Conservation (phyloP, 2,113 vertebrate species). For the Setophaga coronata region DNA sequence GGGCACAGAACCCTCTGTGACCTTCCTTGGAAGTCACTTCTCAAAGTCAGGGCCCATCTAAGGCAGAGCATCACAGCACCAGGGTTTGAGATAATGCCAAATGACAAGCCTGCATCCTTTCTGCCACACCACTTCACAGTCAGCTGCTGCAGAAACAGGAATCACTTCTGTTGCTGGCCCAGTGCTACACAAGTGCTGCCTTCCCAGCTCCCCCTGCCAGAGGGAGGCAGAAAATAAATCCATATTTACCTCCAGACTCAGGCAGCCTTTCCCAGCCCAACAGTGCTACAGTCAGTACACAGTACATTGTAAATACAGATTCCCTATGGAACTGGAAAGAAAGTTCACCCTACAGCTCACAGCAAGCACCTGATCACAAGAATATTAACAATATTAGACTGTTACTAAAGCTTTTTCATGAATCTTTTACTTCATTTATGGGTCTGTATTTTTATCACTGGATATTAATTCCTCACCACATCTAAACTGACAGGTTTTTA, state of each 20-base stretch:
- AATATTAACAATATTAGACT: background rate
- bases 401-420: background rate
- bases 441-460: background rate
- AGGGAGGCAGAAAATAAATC: background rate
- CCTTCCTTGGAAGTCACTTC: background rate
- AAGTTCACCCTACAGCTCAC: background rate
- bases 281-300: background rate
- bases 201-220: background rate
- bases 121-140: background rate
- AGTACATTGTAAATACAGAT: background rate
- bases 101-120: background rate
- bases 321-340: background rate
- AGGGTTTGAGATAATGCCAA: background rate
- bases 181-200: background rate
- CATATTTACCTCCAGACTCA: background rate
- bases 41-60: background rate
- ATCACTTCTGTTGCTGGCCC: background rate
- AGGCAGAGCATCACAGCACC: background rate
- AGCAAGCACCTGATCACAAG: background rate
- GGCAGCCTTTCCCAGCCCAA: background rate
- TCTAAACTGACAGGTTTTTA: background rate
- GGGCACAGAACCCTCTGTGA: fast-evolving
- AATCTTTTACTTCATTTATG: background rate
- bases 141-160: background rate
- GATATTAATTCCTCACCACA: background rate